phyloP scores from a whole-genome alignment of 1,140 invertebrate genomes.

The Frieseomelitta varia region DNA sequence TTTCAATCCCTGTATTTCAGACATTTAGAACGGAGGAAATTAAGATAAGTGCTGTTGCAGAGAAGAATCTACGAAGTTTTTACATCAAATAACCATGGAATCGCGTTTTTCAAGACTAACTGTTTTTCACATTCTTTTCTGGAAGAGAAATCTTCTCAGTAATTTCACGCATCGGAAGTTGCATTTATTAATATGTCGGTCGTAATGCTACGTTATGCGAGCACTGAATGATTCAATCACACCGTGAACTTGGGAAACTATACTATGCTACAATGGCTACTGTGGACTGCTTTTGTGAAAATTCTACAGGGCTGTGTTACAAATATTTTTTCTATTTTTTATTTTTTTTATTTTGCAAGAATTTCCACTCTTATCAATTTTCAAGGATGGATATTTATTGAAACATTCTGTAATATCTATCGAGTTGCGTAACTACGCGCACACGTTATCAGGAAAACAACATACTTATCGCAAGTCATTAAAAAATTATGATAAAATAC shows the following conservation, averaged over 20 bases:
- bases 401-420: no score
- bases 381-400: no score
- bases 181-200: slow-evolving; percentile 3
- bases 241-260: not conserved
- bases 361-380: no score
- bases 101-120: not conserved
- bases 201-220: not conserved
- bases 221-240: slow-evolving; percentile 13
- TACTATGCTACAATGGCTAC: not conserved
- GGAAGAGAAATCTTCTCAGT: slow-evolving; percentile 19
- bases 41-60: no score
- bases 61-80: not conserved
- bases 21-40: not conserved
- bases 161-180: slow-evolving; percentile 5
- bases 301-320: no score
- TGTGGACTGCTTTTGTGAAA: no score
- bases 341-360: no score
- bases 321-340: no score
- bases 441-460: no score
- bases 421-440: no score
- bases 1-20: not conserved
- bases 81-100: not conserved
- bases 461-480: no score
- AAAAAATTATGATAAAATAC: no score
- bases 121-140: slow-evolving; percentile 32